These are phyloP conservation scores for Haliclona indistincta DNA, from an alignment of 37 sponge, comb jelly and placozoan genomes.

Conservation along the genomic window DNA sequence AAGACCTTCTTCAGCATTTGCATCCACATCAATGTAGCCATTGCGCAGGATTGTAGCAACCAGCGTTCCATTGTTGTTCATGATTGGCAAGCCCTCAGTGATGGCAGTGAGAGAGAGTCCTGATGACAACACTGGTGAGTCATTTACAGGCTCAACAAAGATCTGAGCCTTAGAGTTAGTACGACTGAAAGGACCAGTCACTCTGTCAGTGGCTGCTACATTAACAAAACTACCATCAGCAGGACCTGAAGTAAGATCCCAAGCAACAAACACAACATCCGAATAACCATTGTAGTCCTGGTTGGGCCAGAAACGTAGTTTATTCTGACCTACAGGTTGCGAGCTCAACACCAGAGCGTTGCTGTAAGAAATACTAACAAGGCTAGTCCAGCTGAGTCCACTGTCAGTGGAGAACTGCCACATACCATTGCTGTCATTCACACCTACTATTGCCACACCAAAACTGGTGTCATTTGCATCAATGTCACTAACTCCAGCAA, in stretches of 20 bases:
- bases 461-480: conserved; percentile 44
- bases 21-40: conserved; percentile 72
- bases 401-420: conserved; percentile 77
- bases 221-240: conserved; percentile 52
- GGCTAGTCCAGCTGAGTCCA: conserved; percentile 62
- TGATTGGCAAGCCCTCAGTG: conserved; percentile 52
- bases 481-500: conserved; percentile 61
- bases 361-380: conserved; percentile 35
- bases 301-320: conserved; percentile 73
- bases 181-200: conserved; percentile 77
- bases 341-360: conserved; percentile 72
- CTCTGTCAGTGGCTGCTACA: conserved; percentile 30
- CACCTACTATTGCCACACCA: conserved; percentile 74
- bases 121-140: conserved; percentile 65
- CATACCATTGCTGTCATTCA: conserved; percentile 66
- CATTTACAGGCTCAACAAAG: conserved; percentile 79
- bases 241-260: conserved; percentile 83
- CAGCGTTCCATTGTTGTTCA: conserved; percentile 71
- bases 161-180: conserved; percentile 51
- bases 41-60: conserved; percentile 70
- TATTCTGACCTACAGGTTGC: conserved; percentile 27
- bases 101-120: conserved; percentile 42
- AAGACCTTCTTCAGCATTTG: conserved; percentile 52
- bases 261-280: conserved; percentile 68
- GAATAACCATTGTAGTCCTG: conserved; percentile 73